phyloP scores from a whole-genome alignment of 2,888 invertebrate genomes.

The Drosophila rellima region DNA sequence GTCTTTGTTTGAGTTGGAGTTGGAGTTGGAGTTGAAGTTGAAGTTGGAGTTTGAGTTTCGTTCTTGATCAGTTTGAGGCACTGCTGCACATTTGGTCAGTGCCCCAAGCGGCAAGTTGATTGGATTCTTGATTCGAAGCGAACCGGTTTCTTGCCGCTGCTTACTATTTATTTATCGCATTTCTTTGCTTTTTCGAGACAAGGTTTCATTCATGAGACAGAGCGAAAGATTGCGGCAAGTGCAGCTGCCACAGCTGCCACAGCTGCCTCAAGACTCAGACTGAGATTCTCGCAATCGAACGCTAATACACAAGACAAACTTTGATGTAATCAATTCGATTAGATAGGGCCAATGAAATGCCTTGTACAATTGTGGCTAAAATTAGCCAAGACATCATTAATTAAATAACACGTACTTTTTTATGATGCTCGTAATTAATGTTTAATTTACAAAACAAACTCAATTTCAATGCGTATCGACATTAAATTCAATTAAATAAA shows the following conservation, averaged over 20 bases:
- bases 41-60: slow-evolving; percentile 25
- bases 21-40: too few relatives aligned
- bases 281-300: slow-evolving; percentile 57
- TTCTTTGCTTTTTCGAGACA: slow-evolving; percentile 45
- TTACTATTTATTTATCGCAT: slow-evolving; percentile 79
- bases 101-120: slow-evolving; percentile 71
- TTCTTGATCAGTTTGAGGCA: slow-evolving; percentile 39
- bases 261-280: slow-evolving; percentile 34
- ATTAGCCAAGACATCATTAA: slow-evolving; percentile 31
- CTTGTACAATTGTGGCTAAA: slow-evolving; percentile 21
- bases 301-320: slow-evolving; percentile 73
- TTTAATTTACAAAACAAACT: slow-evolving; percentile 26
- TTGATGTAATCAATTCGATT: slow-evolving; percentile 79
- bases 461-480: slow-evolving; percentile 36
- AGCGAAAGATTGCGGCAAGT: slow-evolving; percentile 35
- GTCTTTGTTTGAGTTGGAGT: slow-evolving; percentile 26
- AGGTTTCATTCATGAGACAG: slow-evolving; percentile 64
- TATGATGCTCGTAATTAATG: slow-evolving; percentile 18
- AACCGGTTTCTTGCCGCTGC: slow-evolving; percentile 61
- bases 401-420: slow-evolving; percentile 28
- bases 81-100: slow-evolving; percentile 64
- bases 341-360: slow-evolving; percentile 72
- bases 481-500: slow-evolving; percentile 46
- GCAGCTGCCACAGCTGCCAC: slow-evolving; percentile 58
- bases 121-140: slow-evolving; percentile 72